phyloP scores from a whole-genome alignment of 2,888 invertebrate species.

The Uropetala carovei region DNA sequence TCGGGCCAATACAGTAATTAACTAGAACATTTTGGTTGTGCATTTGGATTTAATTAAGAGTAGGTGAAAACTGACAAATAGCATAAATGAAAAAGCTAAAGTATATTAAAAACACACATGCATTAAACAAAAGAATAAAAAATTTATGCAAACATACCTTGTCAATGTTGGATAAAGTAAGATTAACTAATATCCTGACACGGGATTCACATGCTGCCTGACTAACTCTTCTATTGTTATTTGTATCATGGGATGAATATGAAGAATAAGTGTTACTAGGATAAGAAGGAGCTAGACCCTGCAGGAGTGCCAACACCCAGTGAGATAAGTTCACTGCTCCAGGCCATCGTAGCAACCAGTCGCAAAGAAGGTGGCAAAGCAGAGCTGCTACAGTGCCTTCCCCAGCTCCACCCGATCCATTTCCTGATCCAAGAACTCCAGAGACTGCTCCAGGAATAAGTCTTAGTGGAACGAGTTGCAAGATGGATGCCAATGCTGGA shows the following conservation, averaged over 20 bases:
- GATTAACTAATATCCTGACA: slow-evolving; percentile 40
- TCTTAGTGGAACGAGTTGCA: slow-evolving; percentile 77
- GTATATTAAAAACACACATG: not conserved
- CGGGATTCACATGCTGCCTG: slow-evolving; percentile 55
- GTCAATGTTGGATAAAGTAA: slow-evolving; percentile 30
- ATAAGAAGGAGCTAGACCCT: slow-evolving; percentile 77
- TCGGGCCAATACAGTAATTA: too few species aligned
- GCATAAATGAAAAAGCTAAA: too few species aligned
- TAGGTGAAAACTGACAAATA: too few species aligned
- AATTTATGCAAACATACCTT: slow-evolving; percentile 6
- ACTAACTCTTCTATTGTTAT: slow-evolving; percentile 30
- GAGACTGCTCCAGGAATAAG: slow-evolving; percentile 75
- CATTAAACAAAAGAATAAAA: not conserved
- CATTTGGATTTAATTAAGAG: too few species aligned
- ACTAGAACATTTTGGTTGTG: too few species aligned
- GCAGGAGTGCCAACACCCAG: slow-evolving; percentile 83
- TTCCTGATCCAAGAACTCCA: slow-evolving; percentile 74
- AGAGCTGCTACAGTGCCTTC: slow-evolving; percentile 81
- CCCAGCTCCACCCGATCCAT: slow-evolving; percentile 73
- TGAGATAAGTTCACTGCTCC: slow-evolving; percentile 81
- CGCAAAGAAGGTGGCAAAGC: slow-evolving; percentile 78
- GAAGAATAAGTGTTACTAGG: slow-evolving; percentile 28
- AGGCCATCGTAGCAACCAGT: slow-evolving; percentile 82
- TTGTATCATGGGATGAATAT: slow-evolving; percentile 33
- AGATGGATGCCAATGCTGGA: slow-evolving; percentile 79